Evolutionary conservation across 2,113 vertebrate species (phyloP).

Genomic region (Suricata suricatta): DNA sequence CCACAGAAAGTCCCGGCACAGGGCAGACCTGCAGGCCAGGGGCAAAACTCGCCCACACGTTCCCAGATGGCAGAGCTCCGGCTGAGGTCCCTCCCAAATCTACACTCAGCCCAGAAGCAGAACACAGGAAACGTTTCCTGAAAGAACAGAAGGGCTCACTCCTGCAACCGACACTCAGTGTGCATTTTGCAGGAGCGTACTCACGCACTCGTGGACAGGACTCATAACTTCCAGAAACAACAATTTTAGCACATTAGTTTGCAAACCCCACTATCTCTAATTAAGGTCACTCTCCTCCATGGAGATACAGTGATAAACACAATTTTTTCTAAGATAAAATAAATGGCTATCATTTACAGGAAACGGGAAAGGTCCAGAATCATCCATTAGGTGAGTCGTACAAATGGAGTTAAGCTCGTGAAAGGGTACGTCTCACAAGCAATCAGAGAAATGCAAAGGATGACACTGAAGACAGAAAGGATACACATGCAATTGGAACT

Average conservation of each 20-base stretch:
- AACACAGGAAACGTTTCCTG: neutral
- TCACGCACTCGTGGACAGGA: fast-evolving
- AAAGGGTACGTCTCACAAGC: neutral
- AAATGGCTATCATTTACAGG: neutral
- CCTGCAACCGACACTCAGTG: neutral
- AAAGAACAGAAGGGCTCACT: neutral
- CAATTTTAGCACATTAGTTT: neutral
- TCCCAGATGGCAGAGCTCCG: neutral
- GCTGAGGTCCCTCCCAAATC: neutral
- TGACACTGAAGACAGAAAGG: neutral
- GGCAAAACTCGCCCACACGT: neutral
- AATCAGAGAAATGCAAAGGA: neutral
- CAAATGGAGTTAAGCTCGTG: neutral
- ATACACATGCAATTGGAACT: neutral
- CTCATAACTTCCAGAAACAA: neutral
- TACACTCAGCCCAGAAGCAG: neutral
- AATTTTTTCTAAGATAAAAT: neutral
- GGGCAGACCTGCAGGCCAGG: neutral
- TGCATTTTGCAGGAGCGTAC: fast-evolving
- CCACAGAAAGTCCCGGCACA: neutral
- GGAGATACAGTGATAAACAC: neutral
- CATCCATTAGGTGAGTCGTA: neutral
- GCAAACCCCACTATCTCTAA: neutral
- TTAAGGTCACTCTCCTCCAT: neutral
- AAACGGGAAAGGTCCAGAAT: neutral